phyloP scores from a whole-genome alignment of 2,888 invertebrate genomes.

The Dioctria rufipes region DNA sequence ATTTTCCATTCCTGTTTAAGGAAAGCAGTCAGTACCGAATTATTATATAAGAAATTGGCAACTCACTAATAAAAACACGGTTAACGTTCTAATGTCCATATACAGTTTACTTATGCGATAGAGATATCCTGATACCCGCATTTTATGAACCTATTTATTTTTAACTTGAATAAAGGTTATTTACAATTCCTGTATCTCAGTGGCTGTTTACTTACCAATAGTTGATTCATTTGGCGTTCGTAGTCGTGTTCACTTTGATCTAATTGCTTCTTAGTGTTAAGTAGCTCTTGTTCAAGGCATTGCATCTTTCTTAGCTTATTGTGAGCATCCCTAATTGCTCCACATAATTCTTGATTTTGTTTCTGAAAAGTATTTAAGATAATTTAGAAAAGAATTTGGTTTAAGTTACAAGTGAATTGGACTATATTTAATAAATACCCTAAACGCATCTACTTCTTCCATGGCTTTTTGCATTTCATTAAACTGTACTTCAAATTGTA shows the following conservation, averaged over 20 bases:
- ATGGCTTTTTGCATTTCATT: background rate
- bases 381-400: background rate
- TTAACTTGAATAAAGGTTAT: conserved; percentile 59
- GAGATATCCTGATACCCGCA: conserved; percentile 44
- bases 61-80: conserved; percentile 59
- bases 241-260: conserved; percentile 63
- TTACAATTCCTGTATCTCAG: conserved; percentile 10
- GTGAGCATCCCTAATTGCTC: conserved; percentile 30
- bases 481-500: conserved; percentile 1
- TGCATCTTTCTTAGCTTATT: conserved; percentile 3
- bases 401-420: background rate
- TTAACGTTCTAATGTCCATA: conserved; percentile 54
- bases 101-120: conserved; percentile 38
- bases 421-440: background rate
- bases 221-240: conserved; percentile 64
- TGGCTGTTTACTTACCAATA: conserved; percentile 62
- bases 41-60: conserved; percentile 25
- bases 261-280: conserved; percentile 26
- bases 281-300: conserved; percentile 42
- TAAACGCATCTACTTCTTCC: background rate
- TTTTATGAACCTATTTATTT: conserved; percentile 59
- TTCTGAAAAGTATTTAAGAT: conserved; percentile 23
- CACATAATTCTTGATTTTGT: conserved; percentile 44
- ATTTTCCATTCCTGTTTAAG: conserved; percentile 11
- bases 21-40: conserved; percentile 24